Base-by-base conservation (phyloP, 2,888 invertebrate species). In the Druceiella hillmani region DNA sequence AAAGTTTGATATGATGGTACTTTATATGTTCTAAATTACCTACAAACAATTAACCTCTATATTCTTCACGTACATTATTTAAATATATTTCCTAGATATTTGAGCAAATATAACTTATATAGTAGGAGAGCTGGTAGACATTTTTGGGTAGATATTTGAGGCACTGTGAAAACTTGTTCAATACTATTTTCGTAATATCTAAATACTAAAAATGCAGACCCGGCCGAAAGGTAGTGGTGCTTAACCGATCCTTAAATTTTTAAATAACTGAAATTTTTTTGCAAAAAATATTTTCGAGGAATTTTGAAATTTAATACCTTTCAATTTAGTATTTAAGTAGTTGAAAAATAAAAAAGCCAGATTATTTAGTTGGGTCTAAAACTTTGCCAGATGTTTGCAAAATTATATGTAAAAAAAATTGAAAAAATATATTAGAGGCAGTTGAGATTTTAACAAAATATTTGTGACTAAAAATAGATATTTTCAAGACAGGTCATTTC, bases 111-210 rank as follows among this genome's bases (percentile, higher is more conserved):
- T n/a, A n/a, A n/a, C n/a, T n/a, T n/a, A n/a, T n/a, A 24, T 38
- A 38, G 38, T 37, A 17, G 26, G 34, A 33, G 40, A 40, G 33
- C 33, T 24, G 41, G 32, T 17, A 29, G n/a, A 10, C 13, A 37
- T 33, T 29, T 37, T 41, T 30, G 17, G 30, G 28, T 37, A 37
- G 33, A 31, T 37, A 41, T 41, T 36, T 41, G 41, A 34, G 37
- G 41, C 30, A 37, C 33, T 22, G 34, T 30, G 36, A 14, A 35
- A 27, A 26, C 27, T 31, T 35, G 31, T 36, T 14, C 10, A 10
- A 33, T 20, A 33, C 20, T 16, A 22, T 14, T 33, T 12, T 17
- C 13, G 13, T 10, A 6, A 33, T 20, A 31, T 13, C 33, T 17
- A 14, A 33, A 33, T 12, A 33, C 22, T 12, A 12, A n/a, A n/a